These are phyloP conservation scores for Tipula vernalis DNA, from an alignment of 2,888 invertebrate genomes.

Conservation along the genomic window DNA sequence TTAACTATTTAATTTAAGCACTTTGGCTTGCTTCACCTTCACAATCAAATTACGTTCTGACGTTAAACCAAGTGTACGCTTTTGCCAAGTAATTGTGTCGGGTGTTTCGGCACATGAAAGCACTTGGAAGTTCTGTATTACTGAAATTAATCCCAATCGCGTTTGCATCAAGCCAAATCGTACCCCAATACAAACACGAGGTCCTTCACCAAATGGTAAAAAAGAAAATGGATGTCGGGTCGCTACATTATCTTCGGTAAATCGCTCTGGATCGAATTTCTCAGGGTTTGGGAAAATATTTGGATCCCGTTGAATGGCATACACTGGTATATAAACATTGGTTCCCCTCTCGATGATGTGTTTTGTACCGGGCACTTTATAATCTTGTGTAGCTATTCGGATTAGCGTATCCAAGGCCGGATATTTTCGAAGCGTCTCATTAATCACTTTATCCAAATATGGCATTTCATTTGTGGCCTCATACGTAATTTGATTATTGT, in stretches of 20 bases:
- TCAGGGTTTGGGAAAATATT: slow-evolving; percentile 47
- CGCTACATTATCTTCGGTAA: slow-evolving; percentile 39
- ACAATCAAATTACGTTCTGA: background rate
- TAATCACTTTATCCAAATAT: slow-evolving; percentile 16
- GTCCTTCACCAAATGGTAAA: slow-evolving; percentile 19
- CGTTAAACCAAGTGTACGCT: background rate
- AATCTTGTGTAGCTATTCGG: slow-evolving; percentile 36
- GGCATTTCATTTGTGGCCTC: slow-evolving; percentile 20
- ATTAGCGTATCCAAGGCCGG: slow-evolving; percentile 39
- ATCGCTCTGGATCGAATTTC: slow-evolving; percentile 48
- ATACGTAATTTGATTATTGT: slow-evolving; percentile 30
- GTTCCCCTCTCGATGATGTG: slow-evolving; percentile 39
- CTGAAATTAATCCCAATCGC: slow-evolving; percentile 11
- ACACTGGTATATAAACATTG: slow-evolving; percentile 40
- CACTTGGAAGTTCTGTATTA: background rate
- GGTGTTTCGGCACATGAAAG: background rate
- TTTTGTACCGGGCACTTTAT: slow-evolving; percentile 35
- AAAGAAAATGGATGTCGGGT: slow-evolving; percentile 30
- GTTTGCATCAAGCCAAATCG: slow-evolving; percentile 28
- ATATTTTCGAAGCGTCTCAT: slow-evolving; percentile 41
- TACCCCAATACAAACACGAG: slow-evolving; percentile 33
- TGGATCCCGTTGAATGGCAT: slow-evolving; percentile 47
- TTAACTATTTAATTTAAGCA: no score
- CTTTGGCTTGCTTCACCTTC: background rate
- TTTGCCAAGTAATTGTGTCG: background rate